Evolutionary conservation across 92 coral and sea anemone species (phyloP).

Genomic region (Siderastrea siderea): DNA sequence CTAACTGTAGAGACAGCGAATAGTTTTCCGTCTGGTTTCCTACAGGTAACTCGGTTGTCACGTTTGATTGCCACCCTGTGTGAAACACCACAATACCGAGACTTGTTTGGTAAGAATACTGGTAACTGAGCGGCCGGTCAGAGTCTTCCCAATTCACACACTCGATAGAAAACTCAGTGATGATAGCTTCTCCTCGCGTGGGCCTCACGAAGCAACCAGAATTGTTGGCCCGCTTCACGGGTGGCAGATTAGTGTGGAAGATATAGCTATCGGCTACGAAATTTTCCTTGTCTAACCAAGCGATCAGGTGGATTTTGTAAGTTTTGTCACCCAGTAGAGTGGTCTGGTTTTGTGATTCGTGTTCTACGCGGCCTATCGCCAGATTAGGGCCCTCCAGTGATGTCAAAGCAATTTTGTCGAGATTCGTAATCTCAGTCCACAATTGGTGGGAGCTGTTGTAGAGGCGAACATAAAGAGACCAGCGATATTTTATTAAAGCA

Average conservation of each 20-base stretch:
- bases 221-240: slow-evolving; percentile 3
- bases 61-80: slow-evolving; percentile 55
- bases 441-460: slow-evolving; percentile 11
- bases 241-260: slow-evolving; percentile 73
- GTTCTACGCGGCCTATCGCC: slow-evolving; percentile 1
- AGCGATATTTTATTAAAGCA: background rate
- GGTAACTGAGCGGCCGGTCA: slow-evolving; percentile 77
- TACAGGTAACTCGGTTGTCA: slow-evolving; percentile 74
- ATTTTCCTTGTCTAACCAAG: slow-evolving; percentile 26
- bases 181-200: slow-evolving; percentile 68
- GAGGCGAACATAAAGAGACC: slow-evolving; percentile 39
- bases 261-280: slow-evolving; percentile 23
- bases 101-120: slow-evolving; percentile 70
- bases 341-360: background rate
- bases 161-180: slow-evolving; percentile 63
- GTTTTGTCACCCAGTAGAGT: slow-evolving; percentile 12
- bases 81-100: slow-evolving; percentile 80
- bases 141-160: slow-evolving; percentile 72
- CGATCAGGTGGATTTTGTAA: slow-evolving; percentile 21
- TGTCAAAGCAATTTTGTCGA: slow-evolving; percentile 43
- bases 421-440: slow-evolving; percentile 49
- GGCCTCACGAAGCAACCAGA: slow-evolving; percentile 70
- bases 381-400: slow-evolving; percentile 59
- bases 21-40: slow-evolving; percentile 70
- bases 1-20: slow-evolving; percentile 54